Evolutionary conservation across 2,888 invertebrate species (phyloP), one percentile per base, ranked within the genome.

Genomic region (Pyralis farinalis): DNA sequence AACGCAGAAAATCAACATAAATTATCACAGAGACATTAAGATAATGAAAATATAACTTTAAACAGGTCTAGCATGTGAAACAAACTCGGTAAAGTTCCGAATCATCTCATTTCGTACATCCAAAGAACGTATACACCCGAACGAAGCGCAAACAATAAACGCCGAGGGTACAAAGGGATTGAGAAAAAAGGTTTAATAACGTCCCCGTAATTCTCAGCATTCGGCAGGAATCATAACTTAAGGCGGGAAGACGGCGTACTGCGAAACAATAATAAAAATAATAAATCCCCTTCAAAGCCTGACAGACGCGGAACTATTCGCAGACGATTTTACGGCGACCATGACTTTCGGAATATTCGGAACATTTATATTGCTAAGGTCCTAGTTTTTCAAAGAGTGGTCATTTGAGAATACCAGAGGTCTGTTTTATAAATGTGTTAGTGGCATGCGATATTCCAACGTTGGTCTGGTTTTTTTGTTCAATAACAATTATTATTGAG

Each of bases 251-350:
- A 49, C 46, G 43, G 63, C 71, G 71, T 68, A 66, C 68, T 63
- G 63, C 58, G 75, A 81, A 85, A 84, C 85, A 84, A 85, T 84
- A 85, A 86, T 83, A 84, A 84, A 85, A 86, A 86, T 84, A 87
- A 85, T 86, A 87, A 86, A 86, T 86, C 81, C 82, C 74, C 71
- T 78, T 84, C 84, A 82, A 79, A 83, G 73, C 77, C 81, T 83
- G 86, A 86, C 86, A 85, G 84, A 77, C 81, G 80, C 76, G 77
- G 76, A 85, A 85, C 85, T 85, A 85, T 85, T 84, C 75, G 72
- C 71, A 63, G 69, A 67, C 75, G 59, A 71, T 61, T 49, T 45
- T 63, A 49, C 42, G 53, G 73, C 46, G 47, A 32, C 73, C 53
- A 67, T 31, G 44, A 8, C 22, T 21, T 8, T 1, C 6, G 11